A percentile compares a stretch with the other conserved stretches of the same genome.
Conservation (phyloP, 1,140 invertebrate species). For the Trichonephila clavipes region DNA sequence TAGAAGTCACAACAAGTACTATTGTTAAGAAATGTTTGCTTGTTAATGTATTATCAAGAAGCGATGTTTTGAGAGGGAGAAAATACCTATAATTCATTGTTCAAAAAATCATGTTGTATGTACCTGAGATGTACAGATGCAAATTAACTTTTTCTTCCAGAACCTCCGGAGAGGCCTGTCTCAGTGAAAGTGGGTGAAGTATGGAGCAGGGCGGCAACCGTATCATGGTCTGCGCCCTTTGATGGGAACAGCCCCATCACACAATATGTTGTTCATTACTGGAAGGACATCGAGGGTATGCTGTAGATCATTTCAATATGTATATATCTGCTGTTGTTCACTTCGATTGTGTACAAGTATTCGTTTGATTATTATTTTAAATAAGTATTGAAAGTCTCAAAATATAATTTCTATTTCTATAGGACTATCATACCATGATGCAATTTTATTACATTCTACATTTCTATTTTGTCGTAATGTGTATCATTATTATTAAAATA, state of each 20-base stretch:
- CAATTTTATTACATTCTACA: too few relatives aligned
- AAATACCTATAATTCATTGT: too few relatives aligned
- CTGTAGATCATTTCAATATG: neutral
- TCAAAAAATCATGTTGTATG: too few relatives aligned
- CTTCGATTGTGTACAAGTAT: neutral
- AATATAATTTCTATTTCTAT: neutral
- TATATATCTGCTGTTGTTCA: too few relatives aligned
- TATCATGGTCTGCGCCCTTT: conserved; percentile 94
- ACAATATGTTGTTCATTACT: conserved; percentile 95
- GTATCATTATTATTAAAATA: too few relatives aligned
- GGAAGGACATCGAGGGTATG: conserved; percentile 88
- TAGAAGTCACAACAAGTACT: too few relatives aligned
- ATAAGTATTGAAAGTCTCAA: neutral
- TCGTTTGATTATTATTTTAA: neutral
- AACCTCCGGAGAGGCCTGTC: conserved; percentile 95
- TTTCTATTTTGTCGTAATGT: too few relatives aligned
- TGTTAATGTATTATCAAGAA: too few relatives aligned
- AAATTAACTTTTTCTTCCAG: conserved; percentile 82
- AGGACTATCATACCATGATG: neutral
- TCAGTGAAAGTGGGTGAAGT: conserved; percentile 95
- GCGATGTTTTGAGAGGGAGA: too few relatives aligned
- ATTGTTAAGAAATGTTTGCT: too few relatives aligned
- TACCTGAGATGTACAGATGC: neutral
- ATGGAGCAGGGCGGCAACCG: conserved; percentile 92
- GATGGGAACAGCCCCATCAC: conserved; percentile 96